Evolutionary conservation across 2,797 vertebrate genomes (phyloP).

Genomic region (Trachops cirrhosus): DNA sequence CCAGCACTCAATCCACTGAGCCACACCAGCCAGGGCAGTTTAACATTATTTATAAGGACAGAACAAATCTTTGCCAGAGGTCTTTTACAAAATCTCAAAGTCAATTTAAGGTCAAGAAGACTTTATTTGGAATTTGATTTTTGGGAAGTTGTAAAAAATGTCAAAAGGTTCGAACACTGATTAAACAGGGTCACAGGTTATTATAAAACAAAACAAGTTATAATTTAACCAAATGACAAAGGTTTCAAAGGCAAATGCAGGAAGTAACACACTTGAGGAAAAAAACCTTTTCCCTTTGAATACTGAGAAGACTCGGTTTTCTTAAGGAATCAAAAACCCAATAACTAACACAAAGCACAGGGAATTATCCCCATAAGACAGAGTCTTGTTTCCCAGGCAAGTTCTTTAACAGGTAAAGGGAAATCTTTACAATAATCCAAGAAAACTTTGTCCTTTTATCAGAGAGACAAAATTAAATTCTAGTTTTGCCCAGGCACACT

Average conservation of each 20-base stretch:
- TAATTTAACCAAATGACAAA: neutral
- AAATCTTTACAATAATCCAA: neutral
- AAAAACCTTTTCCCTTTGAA: neutral
- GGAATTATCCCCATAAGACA: neutral
- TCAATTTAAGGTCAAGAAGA: neutral
- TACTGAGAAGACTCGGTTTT: neutral
- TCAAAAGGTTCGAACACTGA: neutral
- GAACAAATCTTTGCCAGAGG: neutral
- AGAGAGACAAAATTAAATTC: neutral
- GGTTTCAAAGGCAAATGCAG: neutral
- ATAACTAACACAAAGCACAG: neutral
- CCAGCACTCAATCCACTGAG: no score
- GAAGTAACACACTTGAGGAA: neutral
- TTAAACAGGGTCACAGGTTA: neutral
- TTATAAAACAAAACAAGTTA: neutral
- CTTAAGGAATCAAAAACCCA: neutral
- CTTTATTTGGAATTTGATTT: neutral
- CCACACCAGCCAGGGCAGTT: neutral
- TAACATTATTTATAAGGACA: neutral
- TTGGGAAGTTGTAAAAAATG: neutral
- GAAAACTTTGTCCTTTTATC: neutral
- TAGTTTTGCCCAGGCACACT: neutral
- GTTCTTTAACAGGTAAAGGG: neutral
- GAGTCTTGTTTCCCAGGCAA: neutral
- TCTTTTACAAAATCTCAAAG: neutral